Conservation (phyloP, 2,797 vertebrate genomes). For the Micromesistius poutassou region DNA sequence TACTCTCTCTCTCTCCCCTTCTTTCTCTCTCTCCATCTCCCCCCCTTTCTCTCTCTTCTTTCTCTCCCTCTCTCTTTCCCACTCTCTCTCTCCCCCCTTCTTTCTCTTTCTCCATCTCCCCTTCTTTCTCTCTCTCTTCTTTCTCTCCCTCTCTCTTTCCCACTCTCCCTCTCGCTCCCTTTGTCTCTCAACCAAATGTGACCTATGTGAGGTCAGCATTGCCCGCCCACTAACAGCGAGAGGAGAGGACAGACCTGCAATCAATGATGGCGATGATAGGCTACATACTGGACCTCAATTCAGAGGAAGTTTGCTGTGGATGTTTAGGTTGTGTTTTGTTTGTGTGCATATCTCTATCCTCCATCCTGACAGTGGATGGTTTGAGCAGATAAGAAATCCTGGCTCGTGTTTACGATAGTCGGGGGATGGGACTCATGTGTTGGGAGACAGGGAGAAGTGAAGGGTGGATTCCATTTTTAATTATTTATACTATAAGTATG, state of each 20-base stretch:
- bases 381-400: neutral
- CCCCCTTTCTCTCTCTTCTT: conserved; percentile 7
- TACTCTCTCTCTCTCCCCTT: conserved; percentile 1
- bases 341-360: neutral
- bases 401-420: neutral
- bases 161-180: neutral
- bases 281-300: no score
- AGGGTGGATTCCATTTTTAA: no score
- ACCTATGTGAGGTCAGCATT: no score
- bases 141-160: neutral
- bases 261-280: no score
- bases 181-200: neutral
- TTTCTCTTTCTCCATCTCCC: conserved; percentile 41
- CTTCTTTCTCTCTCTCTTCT: conserved; percentile 3
- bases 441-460: neutral
- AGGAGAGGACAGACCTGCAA: no score
- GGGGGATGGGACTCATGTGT: neutral
- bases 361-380: neutral
- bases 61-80: neutral
- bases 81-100: conserved; percentile 14
- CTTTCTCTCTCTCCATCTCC: conserved; percentile 20
- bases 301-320: neutral
- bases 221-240: no score
- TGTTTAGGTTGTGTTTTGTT: no score
- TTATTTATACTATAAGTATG: no score